Evolutionary conservation across 2,888 invertebrate genomes (phyloP).

Genomic region (Mythimna albipuncta): DNA sequence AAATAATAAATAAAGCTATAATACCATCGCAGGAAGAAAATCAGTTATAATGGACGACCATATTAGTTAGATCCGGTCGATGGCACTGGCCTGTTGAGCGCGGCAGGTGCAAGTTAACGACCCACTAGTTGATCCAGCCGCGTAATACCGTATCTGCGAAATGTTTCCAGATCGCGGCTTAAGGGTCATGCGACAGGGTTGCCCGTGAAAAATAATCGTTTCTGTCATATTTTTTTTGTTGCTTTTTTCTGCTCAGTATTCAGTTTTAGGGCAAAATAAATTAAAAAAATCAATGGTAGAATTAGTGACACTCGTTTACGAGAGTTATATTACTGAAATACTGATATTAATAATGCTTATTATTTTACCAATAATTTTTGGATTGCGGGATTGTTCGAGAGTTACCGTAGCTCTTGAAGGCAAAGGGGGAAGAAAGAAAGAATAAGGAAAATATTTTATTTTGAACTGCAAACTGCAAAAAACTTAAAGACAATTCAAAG

Average conservation of each 20-base stretch:
- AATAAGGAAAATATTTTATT: no score
- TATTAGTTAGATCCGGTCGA: constrained; percentile 54
- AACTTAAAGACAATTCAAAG: no score
- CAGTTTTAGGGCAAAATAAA: background rate
- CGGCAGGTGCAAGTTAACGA: constrained; percentile 51
- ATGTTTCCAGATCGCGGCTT: constrained; percentile 2
- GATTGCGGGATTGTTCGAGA: no score
- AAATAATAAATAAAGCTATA: background rate
- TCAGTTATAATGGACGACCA: constrained; percentile 46
- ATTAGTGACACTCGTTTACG: no score
- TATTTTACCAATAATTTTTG: no score
- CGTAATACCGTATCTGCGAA: constrained; percentile 36
- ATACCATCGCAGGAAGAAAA: constrained; percentile 34
- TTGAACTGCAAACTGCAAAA: no score
- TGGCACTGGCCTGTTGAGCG: constrained; percentile 49
- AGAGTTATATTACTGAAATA: no score
- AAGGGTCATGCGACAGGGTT: background rate
- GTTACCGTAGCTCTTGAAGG: no score
- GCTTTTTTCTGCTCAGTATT: background rate
- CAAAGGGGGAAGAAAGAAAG: no score
- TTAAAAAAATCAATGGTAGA: background rate
- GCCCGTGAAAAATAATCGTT: background rate
- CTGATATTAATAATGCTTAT: no score
- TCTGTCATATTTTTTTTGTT: background rate
- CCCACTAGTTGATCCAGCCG: constrained; percentile 49